A percentile compares a stretch with the other conserved stretches of the same genome.
Evolutionary conservation across 1,140 invertebrate species (phyloP).

Genomic region (Ptiloglossa arizonensis): DNA sequence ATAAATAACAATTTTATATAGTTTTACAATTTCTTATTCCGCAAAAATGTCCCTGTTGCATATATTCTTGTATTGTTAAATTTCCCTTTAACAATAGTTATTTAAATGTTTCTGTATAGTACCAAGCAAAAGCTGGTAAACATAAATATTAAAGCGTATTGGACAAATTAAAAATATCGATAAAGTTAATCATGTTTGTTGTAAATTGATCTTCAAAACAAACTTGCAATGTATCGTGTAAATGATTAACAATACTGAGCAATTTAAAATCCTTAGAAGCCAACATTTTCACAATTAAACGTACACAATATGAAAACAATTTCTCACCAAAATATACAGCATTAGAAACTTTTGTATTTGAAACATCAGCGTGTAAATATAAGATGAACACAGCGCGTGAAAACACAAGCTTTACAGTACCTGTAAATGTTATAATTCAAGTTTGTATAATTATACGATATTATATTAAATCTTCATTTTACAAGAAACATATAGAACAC

Average conservation of each 20-base stretch:
- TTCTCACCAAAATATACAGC: neutral
- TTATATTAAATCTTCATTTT: constrained; percentile 9
- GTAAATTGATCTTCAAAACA: neutral
- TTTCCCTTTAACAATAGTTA: constrained; percentile 6
- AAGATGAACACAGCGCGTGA: constrained; percentile 31
- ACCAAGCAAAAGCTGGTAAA: constrained; percentile 22
- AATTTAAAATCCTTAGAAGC: constrained; percentile 16
- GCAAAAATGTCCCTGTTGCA: constrained; percentile 25
- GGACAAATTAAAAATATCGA: neutral
- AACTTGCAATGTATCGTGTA: neutral
- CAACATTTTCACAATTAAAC: constrained; percentile 1
- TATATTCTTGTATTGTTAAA: neutral
- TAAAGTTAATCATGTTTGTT: constrained; percentile 1
- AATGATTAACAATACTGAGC: constrained; percentile 25
- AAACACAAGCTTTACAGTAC: constrained; percentile 8
- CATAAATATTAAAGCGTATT: constrained; percentile 26
- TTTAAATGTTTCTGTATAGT: neutral
- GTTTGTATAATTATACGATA: neutral
- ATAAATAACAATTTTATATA: constrained; percentile 16
- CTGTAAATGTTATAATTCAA: neutral
- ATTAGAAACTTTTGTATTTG: constrained; percentile 1
- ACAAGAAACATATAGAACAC: constrained; percentile 24
- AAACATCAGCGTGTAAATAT: constrained; percentile 17
- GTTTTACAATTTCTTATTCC: constrained; percentile 12
- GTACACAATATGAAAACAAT: constrained; percentile 7